These are phyloP conservation scores for Ifrita kowaldi DNA, from an alignment of 2,113 vertebrate genomes.

Conservation along the genomic window DNA sequence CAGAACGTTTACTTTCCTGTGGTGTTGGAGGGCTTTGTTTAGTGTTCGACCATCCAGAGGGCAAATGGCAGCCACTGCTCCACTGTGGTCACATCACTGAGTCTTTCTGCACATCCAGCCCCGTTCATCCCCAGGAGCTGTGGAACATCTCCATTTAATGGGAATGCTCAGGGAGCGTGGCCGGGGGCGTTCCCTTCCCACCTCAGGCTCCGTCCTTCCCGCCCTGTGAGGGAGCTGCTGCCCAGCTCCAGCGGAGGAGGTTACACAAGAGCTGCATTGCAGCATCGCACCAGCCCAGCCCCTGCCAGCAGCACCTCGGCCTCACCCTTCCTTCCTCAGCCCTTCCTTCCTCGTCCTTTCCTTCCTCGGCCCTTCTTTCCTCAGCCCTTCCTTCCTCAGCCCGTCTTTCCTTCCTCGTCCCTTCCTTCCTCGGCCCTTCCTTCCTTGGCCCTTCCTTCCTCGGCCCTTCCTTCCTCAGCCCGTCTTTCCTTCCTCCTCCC, in stretches of 20 bases:
- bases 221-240: neutral
- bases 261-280: neutral
- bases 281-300: neutral
- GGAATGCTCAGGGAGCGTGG: neutral
- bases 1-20: neutral
- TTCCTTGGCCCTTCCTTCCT: too few relatives aligned
- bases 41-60: neutral
- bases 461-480: too few relatives aligned
- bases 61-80: neutral
- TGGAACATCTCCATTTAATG: neutral
- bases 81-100: neutral
- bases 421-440: neutral
- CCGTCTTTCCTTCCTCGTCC: too few relatives aligned
- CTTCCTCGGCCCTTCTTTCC: too few relatives aligned
- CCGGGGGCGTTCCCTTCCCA: neutral
- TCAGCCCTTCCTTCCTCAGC: too few relatives aligned
- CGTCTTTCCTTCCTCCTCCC: neutral
- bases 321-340: neutral
- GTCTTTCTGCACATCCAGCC: neutral
- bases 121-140: neutral
- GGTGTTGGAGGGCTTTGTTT: neutral
- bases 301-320: neutral
- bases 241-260: neutral
- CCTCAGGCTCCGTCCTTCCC: neutral
- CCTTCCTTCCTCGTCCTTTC: neutral